Percentiles rank a stretch among this genome's conserved stretches.
These are phyloP conservation scores for Achatina immaculata DNA, from an alignment of 1,140 invertebrate genomes.

Conservation along the genomic window DNA sequence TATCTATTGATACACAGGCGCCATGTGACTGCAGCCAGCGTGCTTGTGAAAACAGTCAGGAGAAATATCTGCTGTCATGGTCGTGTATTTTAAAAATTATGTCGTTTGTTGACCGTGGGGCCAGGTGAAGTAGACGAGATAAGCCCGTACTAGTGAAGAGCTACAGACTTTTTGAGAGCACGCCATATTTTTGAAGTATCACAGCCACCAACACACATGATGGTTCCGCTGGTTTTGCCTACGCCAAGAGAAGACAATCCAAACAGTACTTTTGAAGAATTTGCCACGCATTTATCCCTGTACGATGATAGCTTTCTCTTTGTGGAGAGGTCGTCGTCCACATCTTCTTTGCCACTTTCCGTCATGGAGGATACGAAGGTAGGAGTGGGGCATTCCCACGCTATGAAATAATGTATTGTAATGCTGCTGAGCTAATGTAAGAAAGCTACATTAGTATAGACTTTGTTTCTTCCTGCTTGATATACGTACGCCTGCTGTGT, in stretches of 20 bases:
- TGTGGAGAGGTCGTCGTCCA: neutral
- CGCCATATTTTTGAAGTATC: neutral
- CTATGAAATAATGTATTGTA: no score
- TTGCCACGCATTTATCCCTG: conserved; percentile 8
- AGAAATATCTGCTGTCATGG: no score
- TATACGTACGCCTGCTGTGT: no score
- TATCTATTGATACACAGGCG: no score
- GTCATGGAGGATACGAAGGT: neutral
- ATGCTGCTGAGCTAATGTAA: no score
- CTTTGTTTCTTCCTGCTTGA: no score
- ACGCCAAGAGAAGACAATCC: neutral
- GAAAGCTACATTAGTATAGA: no score
- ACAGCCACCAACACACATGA: neutral
- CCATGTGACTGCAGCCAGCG: no score
- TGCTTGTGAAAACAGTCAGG: no score
- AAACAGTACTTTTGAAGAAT: neutral
- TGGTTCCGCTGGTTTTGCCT: conserved; percentile 3
- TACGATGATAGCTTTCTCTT: conserved; percentile 12
- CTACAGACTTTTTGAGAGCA: neutral
- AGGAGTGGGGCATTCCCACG: neutral
- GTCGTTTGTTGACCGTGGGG: neutral
- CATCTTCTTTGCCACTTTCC: neutral
- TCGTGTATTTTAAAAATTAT: no score
- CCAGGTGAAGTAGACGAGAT: neutral
- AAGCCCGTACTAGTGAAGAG: neutral